Percentiles rank a stretch among this genome's conserved stretches.
These are phyloP conservation scores for Anoplius nigerrimus DNA, from an alignment of 2,888 invertebrate species.

Conservation along the genomic window DNA sequence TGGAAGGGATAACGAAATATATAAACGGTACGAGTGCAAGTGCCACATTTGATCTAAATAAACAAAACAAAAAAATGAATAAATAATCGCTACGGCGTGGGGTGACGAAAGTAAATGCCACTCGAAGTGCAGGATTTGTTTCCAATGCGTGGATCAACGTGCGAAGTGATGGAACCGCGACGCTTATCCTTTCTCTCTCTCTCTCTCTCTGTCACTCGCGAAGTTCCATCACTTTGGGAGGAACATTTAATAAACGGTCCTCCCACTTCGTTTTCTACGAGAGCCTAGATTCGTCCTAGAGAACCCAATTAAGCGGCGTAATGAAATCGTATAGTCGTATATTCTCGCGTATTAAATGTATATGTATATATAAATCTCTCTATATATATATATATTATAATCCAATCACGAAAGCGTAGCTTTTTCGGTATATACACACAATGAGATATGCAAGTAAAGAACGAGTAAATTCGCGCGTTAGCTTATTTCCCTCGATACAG, in stretches of 20 bases:
- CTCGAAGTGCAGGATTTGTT: constrained; percentile 34
- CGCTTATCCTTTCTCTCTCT: too few species aligned
- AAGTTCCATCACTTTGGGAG: constrained; percentile 29
- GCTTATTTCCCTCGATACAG: constrained; percentile 27
- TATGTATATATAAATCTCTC: constrained; percentile 62
- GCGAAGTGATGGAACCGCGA: constrained; percentile 20
- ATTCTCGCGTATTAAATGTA: constrained; percentile 59
- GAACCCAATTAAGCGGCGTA: constrained; percentile 49
- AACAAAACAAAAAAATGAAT: constrained; percentile 20
- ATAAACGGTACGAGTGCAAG: background rate
- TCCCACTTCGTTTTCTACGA: constrained; percentile 40
- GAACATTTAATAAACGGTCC: constrained; percentile 28
- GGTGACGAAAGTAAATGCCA: constrained; percentile 24
- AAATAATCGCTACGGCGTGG: constrained; percentile 35
- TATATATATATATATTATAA: constrained; percentile 59
- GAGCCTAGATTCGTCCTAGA: constrained; percentile 53
- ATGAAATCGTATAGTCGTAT: constrained; percentile 56
- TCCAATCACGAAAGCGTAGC: constrained; percentile 63
- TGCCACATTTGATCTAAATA: constrained; percentile 17
- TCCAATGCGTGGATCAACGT: constrained; percentile 21
- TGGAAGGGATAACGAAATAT: constrained; percentile 21
- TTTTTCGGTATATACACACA: constrained; percentile 42
- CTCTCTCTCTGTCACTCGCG: background rate
- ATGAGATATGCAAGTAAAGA: constrained; percentile 35
- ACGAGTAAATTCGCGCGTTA: constrained; percentile 15